Conservation (phyloP, 2,797 vertebrate species). For the Acrossocheilus wenchowensis region DNA sequence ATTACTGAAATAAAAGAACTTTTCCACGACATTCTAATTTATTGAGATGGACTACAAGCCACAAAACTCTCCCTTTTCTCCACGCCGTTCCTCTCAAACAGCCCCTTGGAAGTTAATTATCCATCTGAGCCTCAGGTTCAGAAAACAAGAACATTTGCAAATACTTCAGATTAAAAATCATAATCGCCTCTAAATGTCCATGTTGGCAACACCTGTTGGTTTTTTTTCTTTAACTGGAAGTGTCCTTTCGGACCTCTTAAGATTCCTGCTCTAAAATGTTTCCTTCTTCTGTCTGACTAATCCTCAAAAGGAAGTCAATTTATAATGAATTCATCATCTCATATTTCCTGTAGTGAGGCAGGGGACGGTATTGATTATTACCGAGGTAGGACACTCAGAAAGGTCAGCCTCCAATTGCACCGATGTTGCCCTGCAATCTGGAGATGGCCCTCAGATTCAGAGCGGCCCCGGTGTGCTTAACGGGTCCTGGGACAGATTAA, state of each 20-base stretch:
- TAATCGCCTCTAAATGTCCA: not conserved
- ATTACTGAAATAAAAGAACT: too few relatives aligned
- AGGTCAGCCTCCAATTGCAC: conserved; percentile 45
- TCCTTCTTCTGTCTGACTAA: conserved; percentile 1
- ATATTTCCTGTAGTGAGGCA: conserved; percentile 17
- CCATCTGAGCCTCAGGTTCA: not conserved
- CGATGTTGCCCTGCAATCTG: conserved; percentile 23
- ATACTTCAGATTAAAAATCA: conserved; percentile 1
- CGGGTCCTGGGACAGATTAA: conserved; percentile 48
- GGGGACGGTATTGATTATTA: conserved; percentile 39
- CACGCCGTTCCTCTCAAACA: not conserved
- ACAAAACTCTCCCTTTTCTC: not conserved
- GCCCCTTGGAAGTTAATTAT: not conserved
- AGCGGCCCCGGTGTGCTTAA: conserved; percentile 20
- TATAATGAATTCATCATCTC: conserved; percentile 43
- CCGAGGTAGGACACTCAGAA: conserved; percentile 12
- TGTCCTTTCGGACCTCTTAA: not conserved
- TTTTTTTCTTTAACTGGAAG: not conserved
- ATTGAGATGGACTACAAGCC: not conserved
- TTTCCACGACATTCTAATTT: too few relatives aligned
- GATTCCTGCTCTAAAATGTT: not conserved
- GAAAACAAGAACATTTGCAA: conserved; percentile 5
- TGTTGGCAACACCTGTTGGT: not conserved
- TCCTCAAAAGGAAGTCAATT: conserved; percentile 22
- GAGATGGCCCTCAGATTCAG: conserved; percentile 8